Evolutionary conservation across 2,888 invertebrate species (phyloP), one percentile per base, ranked within the genome.

Genomic region (Dascillus cervinus): DNA sequence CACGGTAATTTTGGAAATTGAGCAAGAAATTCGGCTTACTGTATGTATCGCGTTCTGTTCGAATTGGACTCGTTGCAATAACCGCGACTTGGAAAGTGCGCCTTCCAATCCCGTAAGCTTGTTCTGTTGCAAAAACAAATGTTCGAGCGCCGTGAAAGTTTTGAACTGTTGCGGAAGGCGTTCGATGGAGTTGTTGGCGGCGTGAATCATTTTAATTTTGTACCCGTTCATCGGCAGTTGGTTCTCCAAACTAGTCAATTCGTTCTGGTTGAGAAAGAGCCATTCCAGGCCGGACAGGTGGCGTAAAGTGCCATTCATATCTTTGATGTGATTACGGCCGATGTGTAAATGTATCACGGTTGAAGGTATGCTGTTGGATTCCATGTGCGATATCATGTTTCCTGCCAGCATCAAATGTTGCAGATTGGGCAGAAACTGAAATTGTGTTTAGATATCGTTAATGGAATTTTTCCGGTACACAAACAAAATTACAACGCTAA

Each of bases 201-300:
- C 83, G 56, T 85, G 79, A 13, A 89, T 72, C 49, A 84, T 69
- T 26, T 70, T 69, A 13, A 87, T 64, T 53, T 77, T 77, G 46
- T 75, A 73, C 14, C 78, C 73, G 55, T 70, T 70, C 64, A 69
- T 68, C 2, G 88, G 87, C 39, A 89, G 60, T 62, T 89, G 81
- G 24, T 78, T 77, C 26, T 88, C 87, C 47, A 89, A 67, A 13
- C 78, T 72, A 36, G 75, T 75, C 34, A 89, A 67, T 46, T 80
- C 73, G 60, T 89, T 89, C 32, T 77, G 72, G 55, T 86, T 86
- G 27, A 88, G 75, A 47, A 86, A 80, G 26, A 89, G 70, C 76
- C 86, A 84, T 52, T 81, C 79, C 37, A 89, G 64, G 38, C 80
- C 73, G 38, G 77, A 74, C 26, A 88, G 64, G 34, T 82, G 77